Evolutionary conservation across 2,113 vertebrate genomes (phyloP).

Genomic region (Poeciliopsis turrubarensis): DNA sequence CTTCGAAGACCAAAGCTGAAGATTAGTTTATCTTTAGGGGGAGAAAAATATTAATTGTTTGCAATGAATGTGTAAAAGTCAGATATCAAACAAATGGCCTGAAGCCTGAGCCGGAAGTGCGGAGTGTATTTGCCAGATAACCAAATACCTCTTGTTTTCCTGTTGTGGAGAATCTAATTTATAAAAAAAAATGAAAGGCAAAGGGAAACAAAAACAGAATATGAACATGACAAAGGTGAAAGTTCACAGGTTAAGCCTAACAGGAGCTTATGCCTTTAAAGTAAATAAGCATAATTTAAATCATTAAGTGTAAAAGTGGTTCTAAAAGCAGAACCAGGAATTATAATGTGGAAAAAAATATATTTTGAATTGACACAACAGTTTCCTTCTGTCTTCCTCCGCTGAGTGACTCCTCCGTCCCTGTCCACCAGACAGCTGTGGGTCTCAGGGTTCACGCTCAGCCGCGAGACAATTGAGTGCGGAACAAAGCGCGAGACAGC

Average conservation of each 20-base stretch:
- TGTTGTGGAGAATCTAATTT: background rate
- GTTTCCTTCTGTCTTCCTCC: background rate
- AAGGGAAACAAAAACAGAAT: background rate
- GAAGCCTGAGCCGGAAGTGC: constrained; percentile 11
- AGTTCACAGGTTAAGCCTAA: background rate
- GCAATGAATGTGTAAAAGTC: constrained; percentile 1
- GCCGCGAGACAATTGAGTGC: constrained; percentile 73
- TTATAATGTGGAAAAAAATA: background rate
- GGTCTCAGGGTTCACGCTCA: constrained; percentile 74
- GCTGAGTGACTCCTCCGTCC: background rate
- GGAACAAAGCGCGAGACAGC: constrained; percentile 77
- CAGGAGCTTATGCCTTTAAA: background rate
- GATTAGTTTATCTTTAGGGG: background rate
- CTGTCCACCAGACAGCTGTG: constrained; percentile 59
- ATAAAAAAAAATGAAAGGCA: background rate
- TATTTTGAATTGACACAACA: background rate
- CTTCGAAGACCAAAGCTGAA: constrained; percentile 12
- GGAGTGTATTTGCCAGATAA: background rate
- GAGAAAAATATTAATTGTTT: constrained; percentile 2
- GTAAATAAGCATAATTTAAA: background rate
- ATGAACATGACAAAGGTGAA: background rate
- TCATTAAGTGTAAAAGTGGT: background rate
- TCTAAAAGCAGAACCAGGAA: background rate
- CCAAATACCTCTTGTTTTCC: background rate
- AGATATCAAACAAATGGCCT: constrained; percentile 3